Evolutionary conservation across 2,113 vertebrate species (phyloP).

Genomic region (Anarrhichthys ocellatus): DNA sequence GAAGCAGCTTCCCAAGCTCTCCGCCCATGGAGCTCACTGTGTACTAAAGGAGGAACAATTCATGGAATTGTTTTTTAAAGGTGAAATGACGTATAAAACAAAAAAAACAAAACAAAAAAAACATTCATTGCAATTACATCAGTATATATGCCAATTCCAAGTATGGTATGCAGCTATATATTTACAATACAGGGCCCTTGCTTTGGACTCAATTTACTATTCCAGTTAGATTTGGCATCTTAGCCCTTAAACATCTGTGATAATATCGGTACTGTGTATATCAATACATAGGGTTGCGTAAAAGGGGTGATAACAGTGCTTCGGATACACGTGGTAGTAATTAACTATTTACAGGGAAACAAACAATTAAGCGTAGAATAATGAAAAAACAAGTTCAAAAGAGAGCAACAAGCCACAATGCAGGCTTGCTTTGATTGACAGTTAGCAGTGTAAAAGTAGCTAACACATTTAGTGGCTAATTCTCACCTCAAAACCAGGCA

Average conservation of each 20-base stretch:
- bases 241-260: slow-evolving; percentile 80
- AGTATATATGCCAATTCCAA: slow-evolving; percentile 62
- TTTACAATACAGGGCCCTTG: slow-evolving; percentile 66
- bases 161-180: slow-evolving; percentile 74
- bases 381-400: slow-evolving; percentile 38
- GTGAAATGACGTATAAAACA: slow-evolving; percentile 57
- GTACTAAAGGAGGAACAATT: slow-evolving; percentile 76
- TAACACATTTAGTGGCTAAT: slow-evolving; percentile 80
- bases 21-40: slow-evolving; percentile 56
- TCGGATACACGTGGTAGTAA: slow-evolving; percentile 73
- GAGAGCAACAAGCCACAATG: slow-evolving; percentile 61
- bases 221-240: slow-evolving; percentile 83
- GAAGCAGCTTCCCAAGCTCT: slow-evolving; percentile 71
- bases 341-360: slow-evolving; percentile 73
- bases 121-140: slow-evolving; percentile 64
- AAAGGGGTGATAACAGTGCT: slow-evolving; percentile 79
- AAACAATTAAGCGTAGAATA: slow-evolving; percentile 35
- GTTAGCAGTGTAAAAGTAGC: slow-evolving; percentile 74
- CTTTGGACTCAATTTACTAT: slow-evolving; percentile 66
- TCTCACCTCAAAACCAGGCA: slow-evolving; percentile 72
- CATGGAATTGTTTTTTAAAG: slow-evolving; percentile 80
- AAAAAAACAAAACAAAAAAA: slow-evolving; percentile 26
- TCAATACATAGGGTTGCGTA: slow-evolving; percentile 69
- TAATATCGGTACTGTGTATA: slow-evolving; percentile 66
- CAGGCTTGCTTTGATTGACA: slow-evolving; percentile 75